These are phyloP conservation scores for Zelleria hepariella DNA, from an alignment of 2,888 invertebrate genomes.

Conservation along the genomic window DNA sequence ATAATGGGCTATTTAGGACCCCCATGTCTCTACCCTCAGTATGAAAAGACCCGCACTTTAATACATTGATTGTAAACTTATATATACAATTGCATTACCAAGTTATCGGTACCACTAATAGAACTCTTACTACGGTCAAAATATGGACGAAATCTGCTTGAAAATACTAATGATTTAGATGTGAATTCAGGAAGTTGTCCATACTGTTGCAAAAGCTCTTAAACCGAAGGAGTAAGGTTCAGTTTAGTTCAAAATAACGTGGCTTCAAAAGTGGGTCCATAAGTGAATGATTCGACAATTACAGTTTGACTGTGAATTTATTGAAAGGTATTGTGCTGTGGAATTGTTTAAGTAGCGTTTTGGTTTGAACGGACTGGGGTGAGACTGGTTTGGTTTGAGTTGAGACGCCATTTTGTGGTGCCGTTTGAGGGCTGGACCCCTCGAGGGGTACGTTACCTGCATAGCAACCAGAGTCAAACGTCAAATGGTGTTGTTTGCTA, in stretches of 20 bases:
- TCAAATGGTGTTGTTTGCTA: background rate
- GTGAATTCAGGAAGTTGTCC: background rate
- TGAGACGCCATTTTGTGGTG: conserved; percentile 2
- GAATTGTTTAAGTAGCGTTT: conserved; percentile 11
- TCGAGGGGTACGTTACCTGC: background rate
- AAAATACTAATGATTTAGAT: background rate
- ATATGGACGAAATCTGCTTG: background rate
- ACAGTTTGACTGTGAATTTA: conserved; percentile 43
- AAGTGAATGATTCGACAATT: conserved; percentile 61
- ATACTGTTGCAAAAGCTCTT: background rate
- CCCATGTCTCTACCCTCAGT: conserved; percentile 17
- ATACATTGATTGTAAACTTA: conserved; percentile 27
- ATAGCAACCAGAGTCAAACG: background rate
- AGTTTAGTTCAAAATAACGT: conserved; percentile 16
- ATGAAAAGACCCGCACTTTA: conserved; percentile 24
- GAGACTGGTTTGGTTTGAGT: background rate
- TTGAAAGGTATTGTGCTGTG: conserved; percentile 43
- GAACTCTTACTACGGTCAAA: background rate
- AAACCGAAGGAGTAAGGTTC: background rate
- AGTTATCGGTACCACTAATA: background rate
- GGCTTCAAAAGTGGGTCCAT: background rate
- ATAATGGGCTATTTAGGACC: conserved; percentile 22
- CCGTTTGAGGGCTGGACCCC: background rate
- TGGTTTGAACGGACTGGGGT: background rate
- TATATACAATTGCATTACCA: conserved; percentile 7